Evolutionary conservation across 2,888 invertebrate genomes (phyloP).

Genomic region (Microplitis manilae): DNA sequence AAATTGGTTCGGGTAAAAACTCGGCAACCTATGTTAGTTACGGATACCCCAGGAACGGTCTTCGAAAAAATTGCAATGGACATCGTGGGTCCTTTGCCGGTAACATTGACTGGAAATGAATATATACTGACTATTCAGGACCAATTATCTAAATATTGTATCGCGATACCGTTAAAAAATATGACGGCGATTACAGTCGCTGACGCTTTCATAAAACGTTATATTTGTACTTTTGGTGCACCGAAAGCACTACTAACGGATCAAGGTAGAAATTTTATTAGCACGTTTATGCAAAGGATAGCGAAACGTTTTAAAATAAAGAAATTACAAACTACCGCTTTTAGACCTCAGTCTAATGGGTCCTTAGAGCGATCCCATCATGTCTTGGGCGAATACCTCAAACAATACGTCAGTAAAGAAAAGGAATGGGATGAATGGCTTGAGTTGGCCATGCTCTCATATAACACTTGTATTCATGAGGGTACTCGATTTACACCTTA

Average conservation of each 20-base stretch:
- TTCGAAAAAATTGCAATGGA: constrained; percentile 30
- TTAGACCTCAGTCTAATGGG: constrained; percentile 40
- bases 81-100: constrained; percentile 48
- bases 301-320: constrained; percentile 18
- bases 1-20: too few species aligned
- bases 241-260: constrained; percentile 26
- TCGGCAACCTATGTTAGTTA: too few species aligned
- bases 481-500: constrained; percentile 32
- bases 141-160: constrained; percentile 23
- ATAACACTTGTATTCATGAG: constrained; percentile 45
- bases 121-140: constrained; percentile 48
- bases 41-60: too few species aligned
- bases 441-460: constrained; percentile 38
- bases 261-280: constrained; percentile 32
- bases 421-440: constrained; percentile 45
- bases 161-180: neutral
- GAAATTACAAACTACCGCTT: constrained; percentile 30
- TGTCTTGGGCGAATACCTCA: neutral
- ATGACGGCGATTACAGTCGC: neutral
- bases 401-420: constrained; percentile 29
- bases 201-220: constrained; percentile 12
- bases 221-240: constrained; percentile 17
- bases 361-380: neutral
- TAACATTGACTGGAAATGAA: constrained; percentile 45
- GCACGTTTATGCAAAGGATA: constrained; percentile 6